Conservation (phyloP, 1,140 invertebrate genomes). For the Hycleus cichorii region DNA sequence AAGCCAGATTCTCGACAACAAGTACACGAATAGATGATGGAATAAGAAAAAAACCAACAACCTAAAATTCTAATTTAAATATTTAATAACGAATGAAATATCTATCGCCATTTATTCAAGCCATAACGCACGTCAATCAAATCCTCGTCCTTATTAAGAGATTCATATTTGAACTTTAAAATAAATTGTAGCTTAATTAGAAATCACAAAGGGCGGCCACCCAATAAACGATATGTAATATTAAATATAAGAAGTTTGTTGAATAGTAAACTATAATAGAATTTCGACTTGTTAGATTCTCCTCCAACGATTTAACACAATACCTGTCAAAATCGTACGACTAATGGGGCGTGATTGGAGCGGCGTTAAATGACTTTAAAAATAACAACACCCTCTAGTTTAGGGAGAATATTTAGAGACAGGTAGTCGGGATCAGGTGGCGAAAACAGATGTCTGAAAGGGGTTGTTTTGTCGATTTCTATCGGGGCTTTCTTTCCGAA, state of each 20-base stretch:
- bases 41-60: not conserved
- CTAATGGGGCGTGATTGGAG: slow-evolving; percentile 22
- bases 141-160: too few species aligned
- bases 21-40: not conserved
- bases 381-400: slow-evolving; percentile 2
- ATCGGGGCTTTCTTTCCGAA: not conserved
- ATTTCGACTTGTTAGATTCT: too few species aligned
- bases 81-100: slow-evolving; percentile 17
- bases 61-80: slow-evolving; percentile 6
- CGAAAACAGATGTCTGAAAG: slow-evolving; percentile 12
- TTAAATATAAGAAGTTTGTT: too few species aligned
- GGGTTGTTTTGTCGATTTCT: not conserved
- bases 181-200: too few species aligned
- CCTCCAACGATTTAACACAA: slow-evolving; percentile 22
- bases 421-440: slow-evolving; percentile 8
- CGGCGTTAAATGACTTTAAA: slow-evolving; percentile 11
- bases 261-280: too few species aligned
- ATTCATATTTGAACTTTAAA: too few species aligned
- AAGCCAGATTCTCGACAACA: slow-evolving; percentile 4
- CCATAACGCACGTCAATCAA: not conserved
- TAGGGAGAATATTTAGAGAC: slow-evolving; percentile 1
- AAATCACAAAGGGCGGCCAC: too few species aligned
- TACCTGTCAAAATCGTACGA: slow-evolving; percentile 17
- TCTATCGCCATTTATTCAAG: slow-evolving; percentile 1
- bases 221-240: too few species aligned